Evolutionary conservation across 2,797 vertebrate genomes (phyloP).

Genomic region (Pachyuromys duprasi): DNA sequence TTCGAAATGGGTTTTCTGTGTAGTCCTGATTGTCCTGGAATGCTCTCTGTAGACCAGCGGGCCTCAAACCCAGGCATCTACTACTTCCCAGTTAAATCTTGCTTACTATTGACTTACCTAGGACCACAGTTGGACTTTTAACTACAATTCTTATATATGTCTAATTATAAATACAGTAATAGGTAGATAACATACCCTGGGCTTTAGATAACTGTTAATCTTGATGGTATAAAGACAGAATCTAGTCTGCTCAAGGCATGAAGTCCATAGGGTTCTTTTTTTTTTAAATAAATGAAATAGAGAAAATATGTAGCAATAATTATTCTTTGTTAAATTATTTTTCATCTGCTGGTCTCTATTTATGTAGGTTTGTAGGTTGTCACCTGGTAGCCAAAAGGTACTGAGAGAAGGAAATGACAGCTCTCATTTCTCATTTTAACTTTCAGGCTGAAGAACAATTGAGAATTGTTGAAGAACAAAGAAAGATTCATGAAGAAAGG

Average conservation of each 20-base stretch:
- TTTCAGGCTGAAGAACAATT: slow-evolving; percentile 98
- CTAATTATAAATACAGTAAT: neutral
- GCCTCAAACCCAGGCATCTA: neutral
- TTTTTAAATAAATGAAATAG: neutral
- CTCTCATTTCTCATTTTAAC: slow-evolving; percentile 76
- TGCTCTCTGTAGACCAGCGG: neutral
- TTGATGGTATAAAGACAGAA: neutral
- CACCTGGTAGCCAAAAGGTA: neutral
- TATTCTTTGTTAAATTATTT: neutral
- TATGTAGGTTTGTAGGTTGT: neutral
- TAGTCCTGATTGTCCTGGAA: neutral
- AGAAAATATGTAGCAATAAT: neutral
- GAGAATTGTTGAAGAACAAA: slow-evolving; percentile 99
- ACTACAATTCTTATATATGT: neutral
- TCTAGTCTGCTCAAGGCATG: neutral
- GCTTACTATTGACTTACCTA: neutral
- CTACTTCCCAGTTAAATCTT: neutral
- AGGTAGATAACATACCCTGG: neutral
- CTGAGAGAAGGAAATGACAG: neutral
- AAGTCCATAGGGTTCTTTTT: neutral
- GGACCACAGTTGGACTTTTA: neutral
- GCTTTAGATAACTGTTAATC: neutral
- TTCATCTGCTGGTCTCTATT: neutral
- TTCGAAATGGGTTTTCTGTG: neutral
- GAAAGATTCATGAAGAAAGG: slow-evolving; percentile 99